Evolutionary conservation across 2,888 invertebrate genomes (phyloP), one percentile per base, ranked within the genome.

Genomic region (Epinotia brunnichana): DNA sequence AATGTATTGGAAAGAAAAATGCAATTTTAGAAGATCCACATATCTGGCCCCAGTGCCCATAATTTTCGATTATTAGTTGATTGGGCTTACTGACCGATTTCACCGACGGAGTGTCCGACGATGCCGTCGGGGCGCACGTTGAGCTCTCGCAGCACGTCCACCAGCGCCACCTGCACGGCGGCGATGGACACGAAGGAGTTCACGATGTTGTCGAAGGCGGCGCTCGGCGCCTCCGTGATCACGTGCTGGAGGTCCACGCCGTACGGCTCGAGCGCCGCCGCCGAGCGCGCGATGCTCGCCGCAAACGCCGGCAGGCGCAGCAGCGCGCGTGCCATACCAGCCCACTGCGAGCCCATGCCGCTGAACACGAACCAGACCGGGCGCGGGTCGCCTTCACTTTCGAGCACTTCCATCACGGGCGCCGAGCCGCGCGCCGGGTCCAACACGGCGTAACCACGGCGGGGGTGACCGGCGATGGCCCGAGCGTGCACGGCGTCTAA

Each of bases 311-410:
- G 97, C 76, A 99, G 93, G 76, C 94, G 91, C 95, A 99, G 96
- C 78, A 99, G 94, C 74, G 96, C 95, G 84, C 96, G 96, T 15
- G 96, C 99, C 99, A 99, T 99, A 81, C 98, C 98, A 59, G 97
- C 95, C 99, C n/a, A n/a, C n/a, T n/a, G n/a, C n/a, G n/a, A n/a
- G n/a, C n/a, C n/a, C n/a, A n/a, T n/a, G n/a, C n/a, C 99, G 99
- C 91, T 99, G 99, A 98, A 99, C 76, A 99, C 95, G 89, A 95
- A 99, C 98, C 99, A 99, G 71, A 99, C 91, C 0, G 99, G 98
- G n/a, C 97, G 95, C 76, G 95, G 94, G 56, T 96, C 96, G 15
- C 94, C 91, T 11, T 90, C 86, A 69, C 86, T 82, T 76, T 87
- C 87, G 81, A 82, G 54, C 59, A 63, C 71, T 60, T 60, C 66